These are phyloP conservation scores for Florisuga fusca DNA, from an alignment of 2,797 vertebrate species.

Conservation along the genomic window DNA sequence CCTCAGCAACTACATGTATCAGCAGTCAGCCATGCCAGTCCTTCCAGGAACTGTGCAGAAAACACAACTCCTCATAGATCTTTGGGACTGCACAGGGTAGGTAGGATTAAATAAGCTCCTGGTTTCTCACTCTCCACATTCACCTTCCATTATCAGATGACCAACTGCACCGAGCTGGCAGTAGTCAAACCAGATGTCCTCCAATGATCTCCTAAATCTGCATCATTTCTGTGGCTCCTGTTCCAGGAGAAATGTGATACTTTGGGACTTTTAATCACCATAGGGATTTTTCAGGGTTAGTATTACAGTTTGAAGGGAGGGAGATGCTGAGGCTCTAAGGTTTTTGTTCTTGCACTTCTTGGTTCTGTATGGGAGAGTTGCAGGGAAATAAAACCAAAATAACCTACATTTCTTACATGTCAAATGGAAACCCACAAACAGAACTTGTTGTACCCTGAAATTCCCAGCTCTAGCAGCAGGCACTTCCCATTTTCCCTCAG, in stretches of 20 bases:
- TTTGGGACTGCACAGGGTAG: background rate
- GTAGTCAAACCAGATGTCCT: background rate
- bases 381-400: fast-evolving
- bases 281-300: background rate
- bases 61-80: background rate
- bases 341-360: background rate
- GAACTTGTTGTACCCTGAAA: background rate
- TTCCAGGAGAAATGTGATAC: background rate
- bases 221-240: background rate
- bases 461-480: background rate
- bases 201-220: fast-evolving
- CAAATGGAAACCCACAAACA: background rate
- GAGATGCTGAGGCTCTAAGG: fast-evolving
- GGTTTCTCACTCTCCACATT: background rate
- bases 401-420: background rate
- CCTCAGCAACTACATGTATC: background rate
- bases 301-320: background rate
- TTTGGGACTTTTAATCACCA: background rate
- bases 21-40: background rate
- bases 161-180: background rate
- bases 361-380: background rate
- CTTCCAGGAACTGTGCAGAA: background rate
- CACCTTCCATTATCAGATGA: background rate
- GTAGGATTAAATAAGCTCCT: background rate
- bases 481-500: background rate